Evolutionary conservation across 2,888 invertebrate species (phyloP).

Genomic region (Amblyjoppa fuscipennis): DNA sequence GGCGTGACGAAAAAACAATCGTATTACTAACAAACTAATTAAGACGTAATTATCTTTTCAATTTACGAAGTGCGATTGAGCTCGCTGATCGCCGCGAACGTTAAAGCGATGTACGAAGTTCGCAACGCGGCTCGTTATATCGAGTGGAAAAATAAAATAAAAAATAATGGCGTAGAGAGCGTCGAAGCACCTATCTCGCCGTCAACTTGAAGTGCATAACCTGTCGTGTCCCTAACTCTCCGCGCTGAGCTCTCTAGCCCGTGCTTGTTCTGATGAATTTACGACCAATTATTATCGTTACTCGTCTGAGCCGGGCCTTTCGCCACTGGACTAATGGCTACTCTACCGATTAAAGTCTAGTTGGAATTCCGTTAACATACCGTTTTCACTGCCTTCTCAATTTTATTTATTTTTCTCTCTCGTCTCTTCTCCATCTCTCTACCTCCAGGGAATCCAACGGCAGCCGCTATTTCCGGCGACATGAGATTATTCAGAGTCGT

Average conservation of each 20-base stretch:
- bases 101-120: slow-evolving; percentile 12
- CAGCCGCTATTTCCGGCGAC: slow-evolving; percentile 30
- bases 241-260: not conserved
- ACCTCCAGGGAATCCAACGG: not conserved
- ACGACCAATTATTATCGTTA: slow-evolving; percentile 69
- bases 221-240: slow-evolving; percentile 55
- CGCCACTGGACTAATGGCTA: slow-evolving; percentile 64
- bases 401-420: not conserved
- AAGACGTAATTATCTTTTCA: slow-evolving; percentile 9
- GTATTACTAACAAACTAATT: not conserved
- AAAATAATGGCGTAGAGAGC: not conserved
- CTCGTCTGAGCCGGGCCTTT: slow-evolving; percentile 50
- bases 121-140: slow-evolving; percentile 40
- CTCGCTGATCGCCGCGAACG: slow-evolving; percentile 9
- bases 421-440: not conserved
- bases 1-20: not conserved
- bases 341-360: slow-evolving; percentile 60
- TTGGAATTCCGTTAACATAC: slow-evolving; percentile 50
- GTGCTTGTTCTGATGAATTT: slow-evolving; percentile 63
- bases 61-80: not conserved
- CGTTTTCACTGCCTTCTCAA: slow-evolving; percentile 13
- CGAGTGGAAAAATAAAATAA: not conserved
- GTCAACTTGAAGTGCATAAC: slow-evolving; percentile 62
- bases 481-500: slow-evolving; percentile 29
- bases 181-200: slow-evolving; percentile 22